phyloP scores from a whole-genome alignment of 1,140 invertebrate species.

The Drosophila biarmipes region DNA sequence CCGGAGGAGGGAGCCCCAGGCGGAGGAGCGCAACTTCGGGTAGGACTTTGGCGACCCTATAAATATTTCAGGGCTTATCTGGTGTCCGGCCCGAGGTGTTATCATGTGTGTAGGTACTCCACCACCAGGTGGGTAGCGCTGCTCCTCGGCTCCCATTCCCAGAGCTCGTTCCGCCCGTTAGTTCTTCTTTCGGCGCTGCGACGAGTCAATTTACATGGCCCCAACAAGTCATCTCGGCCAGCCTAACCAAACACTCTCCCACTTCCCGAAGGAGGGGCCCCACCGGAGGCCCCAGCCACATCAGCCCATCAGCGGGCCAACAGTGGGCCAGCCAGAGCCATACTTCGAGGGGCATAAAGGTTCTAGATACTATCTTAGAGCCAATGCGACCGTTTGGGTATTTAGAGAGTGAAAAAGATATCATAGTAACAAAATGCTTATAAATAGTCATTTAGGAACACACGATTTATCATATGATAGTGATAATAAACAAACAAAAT shows the following conservation, averaged over 20 bases:
- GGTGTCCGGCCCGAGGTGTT: conserved; percentile 39
- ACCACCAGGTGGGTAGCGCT: conserved; percentile 41
- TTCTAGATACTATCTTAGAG: background rate
- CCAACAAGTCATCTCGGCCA: conserved; percentile 47
- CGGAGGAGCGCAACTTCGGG: conserved; percentile 24
- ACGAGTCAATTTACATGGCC: conserved; percentile 53
- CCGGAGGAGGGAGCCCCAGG: conserved; percentile 5
- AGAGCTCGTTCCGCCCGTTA: conserved; percentile 20
- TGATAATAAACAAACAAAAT: too few relatives aligned
- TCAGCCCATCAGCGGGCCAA: conserved; percentile 4
- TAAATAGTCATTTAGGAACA: too few relatives aligned
- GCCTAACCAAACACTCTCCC: conserved; percentile 38
- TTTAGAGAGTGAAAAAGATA: background rate
- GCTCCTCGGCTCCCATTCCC: background rate
- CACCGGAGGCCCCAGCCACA: conserved; percentile 11
- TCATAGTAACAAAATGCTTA: too few relatives aligned
- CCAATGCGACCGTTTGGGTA: too few relatives aligned
- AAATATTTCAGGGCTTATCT: conserved; percentile 77
- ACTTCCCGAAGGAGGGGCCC: background rate
- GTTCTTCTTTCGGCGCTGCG: conserved; percentile 20
- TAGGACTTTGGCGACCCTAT: conserved; percentile 58
- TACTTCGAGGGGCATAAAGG: background rate
- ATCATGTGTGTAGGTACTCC: conserved; percentile 37
- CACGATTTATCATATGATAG: too few relatives aligned
- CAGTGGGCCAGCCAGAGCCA: conserved; percentile 6